Percentiles rank a stretch among this genome's conserved stretches.
Conservation (phyloP, 1,140 invertebrate species). For the Aphis gossypii region DNA sequence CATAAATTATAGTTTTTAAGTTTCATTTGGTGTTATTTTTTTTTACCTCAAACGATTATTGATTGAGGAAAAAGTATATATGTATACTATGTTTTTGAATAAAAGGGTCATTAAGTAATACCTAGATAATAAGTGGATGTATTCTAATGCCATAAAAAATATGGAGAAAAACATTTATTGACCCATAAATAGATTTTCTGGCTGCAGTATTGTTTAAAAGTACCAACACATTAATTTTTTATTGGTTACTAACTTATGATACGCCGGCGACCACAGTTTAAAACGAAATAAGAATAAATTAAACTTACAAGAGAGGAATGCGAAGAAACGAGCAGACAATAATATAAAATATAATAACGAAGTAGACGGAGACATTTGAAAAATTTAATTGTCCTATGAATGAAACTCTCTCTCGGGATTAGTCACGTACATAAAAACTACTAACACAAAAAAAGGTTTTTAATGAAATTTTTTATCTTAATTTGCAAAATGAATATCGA, state of each 20-base stretch:
- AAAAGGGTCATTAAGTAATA: neutral
- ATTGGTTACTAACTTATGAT: neutral
- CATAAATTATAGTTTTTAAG: too few species aligned
- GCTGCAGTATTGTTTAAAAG: neutral
- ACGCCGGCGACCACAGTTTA: neutral
- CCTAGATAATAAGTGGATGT: neutral
- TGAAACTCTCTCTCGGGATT: neutral
- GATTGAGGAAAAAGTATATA: neutral
- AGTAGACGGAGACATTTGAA: neutral
- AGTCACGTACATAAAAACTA: neutral
- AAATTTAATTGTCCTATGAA: neutral
- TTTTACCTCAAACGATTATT: neutral
- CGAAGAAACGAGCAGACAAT: neutral
- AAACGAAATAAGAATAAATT: constrained; percentile 1
- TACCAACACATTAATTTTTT: neutral
- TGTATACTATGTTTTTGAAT: neutral
- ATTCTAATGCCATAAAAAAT: neutral
- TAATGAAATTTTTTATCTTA: neutral
- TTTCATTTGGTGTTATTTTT: neutral
- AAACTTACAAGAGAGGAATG: neutral
- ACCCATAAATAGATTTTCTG: neutral
- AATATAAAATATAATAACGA: neutral
- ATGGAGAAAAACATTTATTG: neutral
- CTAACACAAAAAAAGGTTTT: neutral
- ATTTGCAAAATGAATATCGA: neutral